These are phyloP conservation scores for Aporophyla nigra DNA, from an alignment of 2,888 invertebrate genomes.

Conservation along the genomic window DNA sequence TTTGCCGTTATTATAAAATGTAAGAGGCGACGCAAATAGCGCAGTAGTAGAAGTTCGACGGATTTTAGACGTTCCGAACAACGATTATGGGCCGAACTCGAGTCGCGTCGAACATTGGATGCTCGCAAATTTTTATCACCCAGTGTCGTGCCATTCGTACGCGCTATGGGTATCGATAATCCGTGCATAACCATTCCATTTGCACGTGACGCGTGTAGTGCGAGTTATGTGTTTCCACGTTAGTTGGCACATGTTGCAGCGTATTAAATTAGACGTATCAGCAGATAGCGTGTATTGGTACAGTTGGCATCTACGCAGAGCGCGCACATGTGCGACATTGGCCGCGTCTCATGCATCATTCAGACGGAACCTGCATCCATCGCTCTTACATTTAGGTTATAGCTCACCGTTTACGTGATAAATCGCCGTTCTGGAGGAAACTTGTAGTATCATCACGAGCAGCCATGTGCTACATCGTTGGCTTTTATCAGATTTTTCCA, in stretches of 20 bases:
- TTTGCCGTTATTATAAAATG: slow-evolving; percentile 80
- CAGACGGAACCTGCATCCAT: slow-evolving; percentile 81
- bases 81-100: slow-evolving; percentile 74
- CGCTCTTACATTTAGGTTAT: slow-evolving; percentile 78
- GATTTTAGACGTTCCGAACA: slow-evolving; percentile 76
- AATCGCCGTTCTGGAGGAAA: slow-evolving; percentile 77
- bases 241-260: slow-evolving; percentile 74
- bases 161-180: slow-evolving; percentile 57
- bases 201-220: slow-evolving; percentile 61
- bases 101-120: slow-evolving; percentile 63
- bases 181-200: slow-evolving; percentile 60
- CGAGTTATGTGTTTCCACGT: slow-evolving; percentile 59
- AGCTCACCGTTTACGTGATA: slow-evolving; percentile 77
- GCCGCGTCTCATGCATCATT: slow-evolving; percentile 79
- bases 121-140: slow-evolving; percentile 79
- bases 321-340: slow-evolving; percentile 68
- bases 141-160: slow-evolving; percentile 67
- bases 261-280: slow-evolving; percentile 77
- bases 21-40: slow-evolving; percentile 74
- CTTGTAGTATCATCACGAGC: slow-evolving; percentile 80
- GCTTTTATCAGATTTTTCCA: slow-evolving; percentile 81
- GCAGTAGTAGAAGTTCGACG: slow-evolving; percentile 67
- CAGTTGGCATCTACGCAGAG: slow-evolving; percentile 68
- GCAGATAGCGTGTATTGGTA: slow-evolving; percentile 68
- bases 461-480: slow-evolving; percentile 77